Evolutionary conservation across 2,113 vertebrate species (phyloP), one percentile per base, ranked within the genome.

Genomic region (Puntigrus tetrazona): DNA sequence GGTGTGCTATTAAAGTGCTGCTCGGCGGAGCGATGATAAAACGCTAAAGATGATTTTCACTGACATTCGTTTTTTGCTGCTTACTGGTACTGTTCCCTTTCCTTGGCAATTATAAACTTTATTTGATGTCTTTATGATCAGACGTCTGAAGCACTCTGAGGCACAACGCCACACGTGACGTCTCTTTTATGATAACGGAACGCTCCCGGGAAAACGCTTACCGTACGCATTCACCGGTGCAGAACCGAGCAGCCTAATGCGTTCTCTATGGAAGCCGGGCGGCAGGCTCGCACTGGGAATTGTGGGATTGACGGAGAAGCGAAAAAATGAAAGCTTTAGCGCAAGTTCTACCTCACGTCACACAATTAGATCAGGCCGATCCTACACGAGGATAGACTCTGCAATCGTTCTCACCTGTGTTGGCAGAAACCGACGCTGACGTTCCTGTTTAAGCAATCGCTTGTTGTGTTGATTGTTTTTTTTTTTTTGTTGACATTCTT

Each of bases 1-100:
- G 14, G 72, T 77, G 27, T 77, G 47, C 45, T 55, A 34, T 55
- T 55, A 52, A 77, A 55, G 72, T 74, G 41, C 72, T 50, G 72
- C 72, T 47, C 4, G 1, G 18, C 55, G 29, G 47, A 77, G 47
- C 7, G 18, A 78, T 57, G 36, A 57, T 36, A 57, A 78, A 52
- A 76, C 45, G 5, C 50, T 57, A 57, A 36, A 36, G 50, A 38
- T 78, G 31, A 57, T 59, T 55, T 57, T 57, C 20, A 18, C 76
- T 36, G 31, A 16, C 3, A 0, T 25, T 36, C 76, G 1, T 76
- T 76, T n/a, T 76, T 52, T 52, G 16, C 45, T 1, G 13, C 43
- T 11, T 55, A 31, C 43, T 4, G 5, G 22, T 34, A 29, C 27
- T 22, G 27, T 55, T 55, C 29, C 10, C 18, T 9, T 55, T 77